Conservation (phyloP, 2,888 invertebrate genomes). For the Poecilus cupreus region DNA sequence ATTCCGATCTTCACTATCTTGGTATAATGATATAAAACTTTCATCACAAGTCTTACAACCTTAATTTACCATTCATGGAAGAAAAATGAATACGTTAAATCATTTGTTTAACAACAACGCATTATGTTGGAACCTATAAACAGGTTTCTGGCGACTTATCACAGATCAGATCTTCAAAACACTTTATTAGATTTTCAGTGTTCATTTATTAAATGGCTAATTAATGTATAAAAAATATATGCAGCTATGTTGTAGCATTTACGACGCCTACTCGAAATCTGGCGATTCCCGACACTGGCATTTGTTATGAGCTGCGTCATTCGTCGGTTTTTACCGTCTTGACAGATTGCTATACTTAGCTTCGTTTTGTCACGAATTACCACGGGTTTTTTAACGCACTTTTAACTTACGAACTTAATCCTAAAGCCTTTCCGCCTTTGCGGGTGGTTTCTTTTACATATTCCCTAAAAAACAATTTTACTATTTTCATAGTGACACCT, state of each 20-base stretch:
- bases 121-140: background rate
- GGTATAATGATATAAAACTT: background rate
- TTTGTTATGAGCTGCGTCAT: constrained; percentile 27
- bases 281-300: constrained; percentile 10
- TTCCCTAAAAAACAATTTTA: too few relatives aligned
- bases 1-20: background rate
- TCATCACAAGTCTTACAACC: constrained; percentile 3
- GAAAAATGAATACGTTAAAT: constrained; percentile 8
- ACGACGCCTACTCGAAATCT: constrained; percentile 5
- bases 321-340: background rate
- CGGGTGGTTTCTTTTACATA: too few relatives aligned
- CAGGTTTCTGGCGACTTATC: background rate
- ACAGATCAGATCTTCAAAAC: background rate
- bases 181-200: constrained; percentile 31
- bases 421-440: too few relatives aligned
- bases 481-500: too few relatives aligned
- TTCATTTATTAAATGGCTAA: constrained; percentile 35
- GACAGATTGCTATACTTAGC: constrained; percentile 9
- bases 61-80: constrained; percentile 23
- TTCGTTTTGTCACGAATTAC: constrained; percentile 23
- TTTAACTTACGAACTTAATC: background rate
- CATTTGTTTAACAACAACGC: constrained; percentile 32
- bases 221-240: constrained; percentile 10
- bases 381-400: background rate
- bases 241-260: background rate